Evolutionary conservation across 2,888 invertebrate genomes (phyloP).

Genomic region (Limnephilus rhombicus): DNA sequence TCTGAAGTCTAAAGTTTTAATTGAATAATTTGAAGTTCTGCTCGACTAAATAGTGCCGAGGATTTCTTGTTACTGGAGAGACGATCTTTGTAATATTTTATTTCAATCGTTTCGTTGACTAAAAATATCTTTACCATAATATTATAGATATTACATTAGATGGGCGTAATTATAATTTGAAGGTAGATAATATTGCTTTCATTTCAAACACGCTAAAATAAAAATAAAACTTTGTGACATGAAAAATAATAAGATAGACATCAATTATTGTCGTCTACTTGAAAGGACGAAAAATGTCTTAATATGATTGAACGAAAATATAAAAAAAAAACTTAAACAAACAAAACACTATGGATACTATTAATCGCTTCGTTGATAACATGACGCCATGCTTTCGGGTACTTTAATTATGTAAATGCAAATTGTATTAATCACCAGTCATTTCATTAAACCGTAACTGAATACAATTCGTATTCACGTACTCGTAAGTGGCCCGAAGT

Average conservation of each 20-base stretch:
- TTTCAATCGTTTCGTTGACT: neutral
- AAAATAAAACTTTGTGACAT: too few species aligned
- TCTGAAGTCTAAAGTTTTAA: constrained; percentile 37
- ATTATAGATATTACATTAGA: neutral
- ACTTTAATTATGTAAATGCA: neutral
- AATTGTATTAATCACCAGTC: neutral
- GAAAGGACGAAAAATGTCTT: too few species aligned
- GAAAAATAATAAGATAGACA: too few species aligned
- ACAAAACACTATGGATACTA: neutral
- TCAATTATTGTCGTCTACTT: too few species aligned
- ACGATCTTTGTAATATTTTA: neutral
- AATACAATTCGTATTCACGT: neutral
- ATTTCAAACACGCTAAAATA: too few species aligned
- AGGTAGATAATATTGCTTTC: too few species aligned
- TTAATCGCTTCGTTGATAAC: neutral
- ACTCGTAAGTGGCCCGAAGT: neutral
- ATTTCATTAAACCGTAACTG: neutral
- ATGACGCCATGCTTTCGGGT: neutral
- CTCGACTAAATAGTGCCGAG: neutral
- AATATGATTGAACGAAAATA: too few species aligned
- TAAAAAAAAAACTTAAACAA: neutral
- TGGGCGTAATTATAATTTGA: neutral
- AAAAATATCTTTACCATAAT: neutral
- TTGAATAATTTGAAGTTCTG: constrained; percentile 36
- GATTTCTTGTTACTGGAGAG: neutral